Percentiles rank a stretch among this genome's conserved stretches.
phyloP scores from a whole-genome alignment of 2,113 vertebrate species.

The Alaudala cheleensis region DNA sequence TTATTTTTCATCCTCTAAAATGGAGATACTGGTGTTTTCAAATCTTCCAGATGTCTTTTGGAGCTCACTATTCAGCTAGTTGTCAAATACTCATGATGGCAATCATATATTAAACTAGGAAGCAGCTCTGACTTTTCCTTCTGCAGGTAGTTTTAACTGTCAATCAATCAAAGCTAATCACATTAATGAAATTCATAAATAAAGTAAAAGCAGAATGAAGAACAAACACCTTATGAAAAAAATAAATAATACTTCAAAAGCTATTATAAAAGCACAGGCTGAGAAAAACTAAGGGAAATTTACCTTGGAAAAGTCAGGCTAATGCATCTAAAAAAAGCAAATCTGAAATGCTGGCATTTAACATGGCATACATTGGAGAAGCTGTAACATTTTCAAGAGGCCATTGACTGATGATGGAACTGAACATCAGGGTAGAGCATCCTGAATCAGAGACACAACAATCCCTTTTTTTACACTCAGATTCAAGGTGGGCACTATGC shows the following conservation, averaged over 20 bases:
- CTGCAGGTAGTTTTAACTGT: neutral
- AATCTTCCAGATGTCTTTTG: neutral
- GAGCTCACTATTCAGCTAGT: neutral
- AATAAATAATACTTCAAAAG: neutral
- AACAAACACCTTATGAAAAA: neutral
- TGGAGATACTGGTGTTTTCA: neutral
- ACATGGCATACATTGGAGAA: neutral
- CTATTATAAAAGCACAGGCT: neutral
- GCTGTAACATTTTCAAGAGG: neutral
- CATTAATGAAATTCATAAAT: constrained; percentile 37
- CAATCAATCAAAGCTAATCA: constrained; percentile 30
- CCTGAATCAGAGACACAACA: neutral
- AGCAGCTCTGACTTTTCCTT: neutral
- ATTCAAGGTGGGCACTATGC: neutral
- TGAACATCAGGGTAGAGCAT: neutral
- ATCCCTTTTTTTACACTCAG: neutral
- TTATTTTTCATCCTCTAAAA: neutral
- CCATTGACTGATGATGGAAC: neutral
- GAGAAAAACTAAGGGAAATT: constrained; percentile 12
- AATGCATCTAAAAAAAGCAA: neutral
- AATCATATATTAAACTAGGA: neutral
- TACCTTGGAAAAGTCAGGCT: neutral
- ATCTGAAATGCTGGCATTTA: constrained; percentile 31
- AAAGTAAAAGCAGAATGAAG: neutral
- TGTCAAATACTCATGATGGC: neutral